phyloP scores from a whole-genome alignment of 2,113 vertebrate species.

The Octodon degus region DNA sequence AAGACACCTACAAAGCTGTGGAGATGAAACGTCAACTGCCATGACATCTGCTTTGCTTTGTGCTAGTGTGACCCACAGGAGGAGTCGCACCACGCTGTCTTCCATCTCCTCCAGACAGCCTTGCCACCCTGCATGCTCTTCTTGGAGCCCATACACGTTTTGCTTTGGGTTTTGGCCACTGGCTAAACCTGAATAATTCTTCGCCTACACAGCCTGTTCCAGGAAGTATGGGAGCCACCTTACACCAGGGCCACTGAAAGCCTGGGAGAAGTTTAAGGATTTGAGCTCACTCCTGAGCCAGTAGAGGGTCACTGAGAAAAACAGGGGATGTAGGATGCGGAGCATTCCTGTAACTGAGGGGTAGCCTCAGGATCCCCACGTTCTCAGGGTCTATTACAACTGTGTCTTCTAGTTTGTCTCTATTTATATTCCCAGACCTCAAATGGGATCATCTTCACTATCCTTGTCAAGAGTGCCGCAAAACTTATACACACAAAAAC shows the following conservation, averaged over 20 bases:
- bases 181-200: not conserved
- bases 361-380: not conserved
- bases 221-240: not conserved
- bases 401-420: not conserved
- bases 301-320: not conserved
- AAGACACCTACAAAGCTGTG: not conserved
- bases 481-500: conserved; percentile 17
- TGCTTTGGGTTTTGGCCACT: not conserved
- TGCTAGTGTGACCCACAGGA: not conserved
- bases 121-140: not conserved
- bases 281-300: not conserved
- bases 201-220: not conserved
- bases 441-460: not conserved
- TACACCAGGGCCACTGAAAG: not conserved
- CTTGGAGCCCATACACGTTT: not conserved
- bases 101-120: not conserved
- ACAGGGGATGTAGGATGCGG: not conserved
- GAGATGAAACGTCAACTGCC: not conserved
- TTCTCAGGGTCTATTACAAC: not conserved
- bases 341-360: not conserved
- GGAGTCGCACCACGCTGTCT: not conserved
- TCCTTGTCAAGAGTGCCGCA: not conserved
- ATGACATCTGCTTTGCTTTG: accelerated
- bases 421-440: not conserved
- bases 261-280: not conserved